A percentile compares a stretch with the other conserved stretches of the same genome.
Evolutionary conservation across 1,140 invertebrate genomes (phyloP).

Genomic region (Batillaria attramentaria): DNA sequence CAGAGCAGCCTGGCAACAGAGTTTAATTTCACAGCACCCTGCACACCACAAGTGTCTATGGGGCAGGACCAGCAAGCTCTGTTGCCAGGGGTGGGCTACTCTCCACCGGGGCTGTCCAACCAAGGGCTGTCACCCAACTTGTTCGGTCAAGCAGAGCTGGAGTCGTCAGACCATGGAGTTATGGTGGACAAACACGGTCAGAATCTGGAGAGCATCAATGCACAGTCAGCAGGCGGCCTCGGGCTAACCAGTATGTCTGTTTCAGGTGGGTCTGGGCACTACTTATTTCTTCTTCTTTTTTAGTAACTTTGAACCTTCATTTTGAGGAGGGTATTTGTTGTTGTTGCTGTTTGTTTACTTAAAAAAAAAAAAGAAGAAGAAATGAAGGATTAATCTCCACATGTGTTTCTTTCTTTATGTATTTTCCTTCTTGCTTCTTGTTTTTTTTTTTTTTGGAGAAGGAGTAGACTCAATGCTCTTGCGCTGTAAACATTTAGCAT

Average conservation of each 20-base stretch:
- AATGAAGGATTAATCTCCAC: background rate
- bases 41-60: background rate
- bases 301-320: no score
- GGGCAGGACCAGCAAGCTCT: background rate
- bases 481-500: background rate
- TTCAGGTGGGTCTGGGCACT: background rate
- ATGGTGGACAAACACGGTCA: background rate
- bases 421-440: background rate
- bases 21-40: background rate
- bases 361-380: background rate
- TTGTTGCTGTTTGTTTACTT: background rate
- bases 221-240: background rate
- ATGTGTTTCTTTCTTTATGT: background rate
- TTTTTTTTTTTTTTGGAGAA: background rate
- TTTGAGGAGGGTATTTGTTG: background rate
- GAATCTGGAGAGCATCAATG: background rate
- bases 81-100: conserved; percentile 15
- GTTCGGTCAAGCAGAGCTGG: background rate
- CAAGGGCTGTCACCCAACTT: conserved; percentile 23
- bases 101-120: conserved; percentile 22
- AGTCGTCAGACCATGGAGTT: background rate
- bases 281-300: background rate
- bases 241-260: background rate
- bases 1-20: background rate
- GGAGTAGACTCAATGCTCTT: background rate